These are phyloP conservation scores for Typhlomys cinereus DNA, from an alignment of 2,113 vertebrate genomes.

Conservation along the genomic window DNA sequence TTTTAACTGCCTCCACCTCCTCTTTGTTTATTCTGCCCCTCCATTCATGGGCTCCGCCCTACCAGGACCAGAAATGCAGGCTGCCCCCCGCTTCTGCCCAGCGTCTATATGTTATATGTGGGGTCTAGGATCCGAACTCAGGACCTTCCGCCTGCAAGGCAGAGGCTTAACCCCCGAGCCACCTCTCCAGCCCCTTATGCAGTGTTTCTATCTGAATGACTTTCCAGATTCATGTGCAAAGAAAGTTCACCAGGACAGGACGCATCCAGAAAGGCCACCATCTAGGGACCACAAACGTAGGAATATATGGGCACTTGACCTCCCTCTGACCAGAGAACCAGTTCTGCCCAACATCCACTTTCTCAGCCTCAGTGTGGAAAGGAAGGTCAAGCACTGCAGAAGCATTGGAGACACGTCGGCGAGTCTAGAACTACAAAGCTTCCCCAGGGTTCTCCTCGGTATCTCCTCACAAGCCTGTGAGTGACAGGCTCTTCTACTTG, in stretches of 20 bases:
- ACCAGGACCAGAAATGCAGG: no score
- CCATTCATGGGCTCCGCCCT: no score
- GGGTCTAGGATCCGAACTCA: no score
- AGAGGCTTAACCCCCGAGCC: no score
- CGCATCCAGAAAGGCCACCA: background rate
- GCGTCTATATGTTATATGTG: no score
- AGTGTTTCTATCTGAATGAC: background rate
- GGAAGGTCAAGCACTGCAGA: background rate
- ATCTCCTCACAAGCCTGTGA: background rate
- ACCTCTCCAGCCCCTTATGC: background rate
- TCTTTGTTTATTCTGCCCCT: no score
- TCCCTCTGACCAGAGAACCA: background rate
- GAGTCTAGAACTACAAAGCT: background rate
- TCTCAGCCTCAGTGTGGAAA: background rate
- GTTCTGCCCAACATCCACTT: background rate
- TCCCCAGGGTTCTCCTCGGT: background rate
- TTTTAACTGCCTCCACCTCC: no score
- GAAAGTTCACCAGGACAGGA: background rate
- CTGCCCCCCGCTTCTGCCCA: no score
- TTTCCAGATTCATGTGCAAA: background rate
- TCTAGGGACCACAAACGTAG: no score
- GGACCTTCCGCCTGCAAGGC: no score
- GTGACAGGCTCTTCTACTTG: background rate
- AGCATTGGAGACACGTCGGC: fast-evolving
- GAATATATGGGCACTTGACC: fast-evolving